phyloP scores from a whole-genome alignment of 2,113 vertebrate genomes.

The Coreoperca whiteheadi region DNA sequence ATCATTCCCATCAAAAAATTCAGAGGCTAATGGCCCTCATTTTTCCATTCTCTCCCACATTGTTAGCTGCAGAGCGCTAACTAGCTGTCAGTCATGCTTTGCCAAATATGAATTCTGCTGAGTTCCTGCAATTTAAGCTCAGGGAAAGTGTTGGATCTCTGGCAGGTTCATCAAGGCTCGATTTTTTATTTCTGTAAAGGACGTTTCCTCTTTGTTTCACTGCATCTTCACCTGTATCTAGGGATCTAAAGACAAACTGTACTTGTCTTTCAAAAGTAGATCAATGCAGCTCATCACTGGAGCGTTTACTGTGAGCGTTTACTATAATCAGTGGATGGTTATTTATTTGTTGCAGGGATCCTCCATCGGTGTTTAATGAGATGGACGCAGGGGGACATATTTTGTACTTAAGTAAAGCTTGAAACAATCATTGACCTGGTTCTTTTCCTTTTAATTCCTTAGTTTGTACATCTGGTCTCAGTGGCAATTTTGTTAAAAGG shows the following conservation, averaged over 20 bases:
- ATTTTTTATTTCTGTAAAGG: not conserved
- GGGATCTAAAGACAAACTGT: not conserved
- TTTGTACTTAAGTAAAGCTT: not conserved
- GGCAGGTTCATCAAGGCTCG: not conserved
- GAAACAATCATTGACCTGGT: constrained; percentile 4
- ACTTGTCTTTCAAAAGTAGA: not conserved
- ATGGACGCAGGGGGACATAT: not conserved
- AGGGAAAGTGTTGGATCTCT: not conserved
- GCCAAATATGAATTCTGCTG: constrained; percentile 12
- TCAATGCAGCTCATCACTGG: not conserved
- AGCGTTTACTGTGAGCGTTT: not conserved
- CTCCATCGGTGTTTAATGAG: constrained; percentile 16
- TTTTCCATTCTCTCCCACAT: not conserved
- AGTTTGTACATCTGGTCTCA: not conserved
- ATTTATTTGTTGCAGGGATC: not conserved
- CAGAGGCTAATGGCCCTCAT: constrained; percentile 8
- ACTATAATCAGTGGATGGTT: constrained; percentile 1
- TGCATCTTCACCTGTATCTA: not conserved
- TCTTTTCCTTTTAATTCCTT: not conserved
- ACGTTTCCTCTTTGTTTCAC: not conserved
- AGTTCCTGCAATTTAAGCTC: not conserved
- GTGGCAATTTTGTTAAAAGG: not conserved
- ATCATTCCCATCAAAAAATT: constrained; percentile 2
- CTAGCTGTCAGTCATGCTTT: constrained; percentile 26
- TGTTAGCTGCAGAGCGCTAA: not conserved